Base-by-base conservation (phyloP, 2,888 invertebrate species). In the Melinaea marsaeus region DNA sequence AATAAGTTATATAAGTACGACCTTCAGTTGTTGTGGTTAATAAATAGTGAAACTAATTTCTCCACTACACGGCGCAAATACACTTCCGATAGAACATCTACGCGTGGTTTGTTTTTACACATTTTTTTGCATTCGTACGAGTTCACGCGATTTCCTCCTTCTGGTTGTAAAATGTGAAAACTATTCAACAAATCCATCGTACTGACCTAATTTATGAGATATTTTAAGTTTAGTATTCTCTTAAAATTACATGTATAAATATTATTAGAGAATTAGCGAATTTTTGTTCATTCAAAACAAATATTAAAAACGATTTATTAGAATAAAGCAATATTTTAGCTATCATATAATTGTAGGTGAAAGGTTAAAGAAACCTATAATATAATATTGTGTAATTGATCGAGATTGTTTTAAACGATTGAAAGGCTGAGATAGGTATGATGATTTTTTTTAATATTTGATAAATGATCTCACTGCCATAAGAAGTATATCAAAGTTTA, bases 321-420 rank as follows among this genome's bases (percentile, higher is more conserved):
- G 55, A 64, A 62, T 61, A 60, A 58, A 7, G 56, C 45, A 33
- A 48, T 57, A 60, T 54, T 51, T 55, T 56, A 61, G 13, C 34
- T 51, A 57, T 48, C 32, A 37, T 60, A 58, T 63, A 65, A 60
- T 60, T 57, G 51, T 51, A 65, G 42, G 51, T 42, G 34, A 66
- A 69, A 72, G 74, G 74, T 72, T 74, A 73, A 22, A 22, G 22
- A 22, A 22, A 70, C 70, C 71, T 62, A 67, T 32, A 35, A 34
- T 62, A 67, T 32, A 35, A 34, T 57, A 55, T 63, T 61, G 62
- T 64, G 37, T 61, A 51, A 51, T 32, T 51, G 9, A 9, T 51
- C 13, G 13, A 51, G 51, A 51, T 51, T 51, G 22, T 32, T 51
- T 51, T n/a, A 51, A 32, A 2, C 11, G 51, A 51, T 51, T 32